phyloP scores from a whole-genome alignment of 1,140 invertebrate species.

The Temnothorax curvispinosus region DNA sequence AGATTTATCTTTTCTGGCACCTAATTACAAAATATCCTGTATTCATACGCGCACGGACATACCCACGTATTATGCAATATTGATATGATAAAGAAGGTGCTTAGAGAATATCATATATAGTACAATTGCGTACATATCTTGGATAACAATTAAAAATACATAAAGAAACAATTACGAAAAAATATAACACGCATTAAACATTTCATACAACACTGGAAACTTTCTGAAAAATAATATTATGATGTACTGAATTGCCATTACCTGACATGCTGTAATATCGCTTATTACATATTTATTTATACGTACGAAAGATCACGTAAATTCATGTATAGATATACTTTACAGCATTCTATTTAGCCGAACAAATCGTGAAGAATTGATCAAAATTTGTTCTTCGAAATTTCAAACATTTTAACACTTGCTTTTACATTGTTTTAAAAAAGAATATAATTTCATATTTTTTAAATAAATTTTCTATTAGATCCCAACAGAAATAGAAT shows the following conservation, averaged over 20 bases:
- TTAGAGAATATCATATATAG: neutral
- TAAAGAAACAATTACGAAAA: neutral
- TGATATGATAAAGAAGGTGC: neutral
- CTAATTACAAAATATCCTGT: no score
- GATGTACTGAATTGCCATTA: neutral
- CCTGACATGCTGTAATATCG: constrained; percentile 11
- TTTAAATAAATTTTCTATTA: neutral
- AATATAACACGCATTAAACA: neutral
- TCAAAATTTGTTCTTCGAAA: neutral
- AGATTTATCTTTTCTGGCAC: no score
- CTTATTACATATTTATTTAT: constrained; percentile 28
- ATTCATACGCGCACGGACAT: no score
- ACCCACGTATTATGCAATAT: neutral
- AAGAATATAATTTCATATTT: neutral
- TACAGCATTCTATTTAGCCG: neutral
- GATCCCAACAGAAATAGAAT: neutral
- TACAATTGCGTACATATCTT: constrained; percentile 19
- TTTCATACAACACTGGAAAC: neutral
- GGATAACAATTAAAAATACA: neutral
- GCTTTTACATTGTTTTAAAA: neutral
- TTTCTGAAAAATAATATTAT: neutral
- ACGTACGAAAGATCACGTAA: neutral
- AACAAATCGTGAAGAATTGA: neutral
- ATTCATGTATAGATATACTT: neutral
- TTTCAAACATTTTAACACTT: neutral